Evolutionary conservation across 2,113 vertebrate species (phyloP), one percentile per base, ranked within the genome.

Genomic region (Euleptes europaea): DNA sequence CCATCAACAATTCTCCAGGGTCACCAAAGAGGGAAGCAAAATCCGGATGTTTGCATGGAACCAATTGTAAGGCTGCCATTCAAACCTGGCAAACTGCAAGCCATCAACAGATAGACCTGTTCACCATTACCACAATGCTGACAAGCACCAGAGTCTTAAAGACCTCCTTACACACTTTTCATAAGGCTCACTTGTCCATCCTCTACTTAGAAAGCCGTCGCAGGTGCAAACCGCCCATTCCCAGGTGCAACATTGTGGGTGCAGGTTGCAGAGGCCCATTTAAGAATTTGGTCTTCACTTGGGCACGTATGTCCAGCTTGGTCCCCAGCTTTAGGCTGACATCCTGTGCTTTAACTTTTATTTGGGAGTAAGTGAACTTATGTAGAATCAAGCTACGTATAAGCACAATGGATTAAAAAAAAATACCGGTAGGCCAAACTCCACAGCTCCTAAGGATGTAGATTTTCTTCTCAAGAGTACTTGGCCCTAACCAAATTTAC

Each of bases 11-110:
- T 15, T 2, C n/a, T 35, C 13, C 33, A 35, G 33, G 33, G 67
- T 35, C 31, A 19, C 60, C 81, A 1, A 44, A n/a, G 2, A 4
- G 3, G 44, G 31, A 8, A 54, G 19, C 28, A 33, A 33, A 3
- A 19, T 83, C 65, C 38, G 42, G 0, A 0, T 14, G 10, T 69
- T 0, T 35, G 2, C 17, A 35, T n/a, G 8, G 14, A 21, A 12
- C 63, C 69, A 0, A 0, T 6, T 35, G 84, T 75, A 44, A 31
- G 54, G 33, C 0, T 1, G 40, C 33, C 38, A 4, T 57, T 4
- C 0, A 0, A 35, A 11, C 3, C 28, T 0, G 47, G 80, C 73
- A 3, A 69, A 0, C 65, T 0, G 4, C 0, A 21, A 2, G 51
- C 26, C 5, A 0, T 13, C 0, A n/a, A 9, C 21, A 8, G 4